phyloP scores from a whole-genome alignment of 1,140 invertebrate genomes.

The Euglossa dilemma region DNA sequence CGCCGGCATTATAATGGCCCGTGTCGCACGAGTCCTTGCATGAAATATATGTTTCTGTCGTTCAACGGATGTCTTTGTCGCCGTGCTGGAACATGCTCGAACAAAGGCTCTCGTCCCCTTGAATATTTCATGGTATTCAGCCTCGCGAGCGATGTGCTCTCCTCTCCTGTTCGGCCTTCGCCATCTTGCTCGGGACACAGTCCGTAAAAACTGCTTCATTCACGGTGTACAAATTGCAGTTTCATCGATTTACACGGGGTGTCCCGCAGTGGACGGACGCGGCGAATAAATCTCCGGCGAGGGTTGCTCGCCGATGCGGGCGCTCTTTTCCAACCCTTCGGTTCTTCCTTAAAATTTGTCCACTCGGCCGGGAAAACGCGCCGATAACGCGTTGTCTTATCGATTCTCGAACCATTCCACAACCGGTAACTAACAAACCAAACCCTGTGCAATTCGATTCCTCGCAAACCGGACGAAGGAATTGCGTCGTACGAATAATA shows the following conservation, averaged over 20 bases:
- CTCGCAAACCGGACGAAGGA: too few species aligned
- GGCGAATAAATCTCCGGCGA: too few species aligned
- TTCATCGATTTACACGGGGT: background rate
- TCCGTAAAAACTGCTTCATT: constrained; percentile 15
- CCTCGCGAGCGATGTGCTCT: constrained; percentile 11
- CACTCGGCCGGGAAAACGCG: too few species aligned
- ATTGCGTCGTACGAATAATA: too few species aligned
- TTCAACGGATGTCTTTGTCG: constrained; percentile 54
- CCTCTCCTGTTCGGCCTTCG: constrained; percentile 15
- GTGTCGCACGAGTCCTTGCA: constrained; percentile 54
- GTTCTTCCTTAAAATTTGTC: too few species aligned
- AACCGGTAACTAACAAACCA: too few species aligned
- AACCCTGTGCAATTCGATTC: too few species aligned
- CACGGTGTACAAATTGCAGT: constrained; percentile 25
- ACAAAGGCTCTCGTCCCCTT: constrained; percentile 35
- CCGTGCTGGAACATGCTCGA: constrained; percentile 21
- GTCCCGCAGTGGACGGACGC: background rate
- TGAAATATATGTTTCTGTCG: constrained; percentile 48
- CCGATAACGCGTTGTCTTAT: too few species aligned
- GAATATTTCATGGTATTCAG: constrained; percentile 53
- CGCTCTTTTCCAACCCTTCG: background rate
- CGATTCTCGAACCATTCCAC: too few species aligned
- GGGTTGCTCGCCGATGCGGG: background rate
- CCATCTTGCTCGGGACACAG: background rate
- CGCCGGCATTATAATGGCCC: constrained; percentile 59